Conservation (phyloP, 1,140 invertebrate genomes). For the Aphelinus certus region DNA sequence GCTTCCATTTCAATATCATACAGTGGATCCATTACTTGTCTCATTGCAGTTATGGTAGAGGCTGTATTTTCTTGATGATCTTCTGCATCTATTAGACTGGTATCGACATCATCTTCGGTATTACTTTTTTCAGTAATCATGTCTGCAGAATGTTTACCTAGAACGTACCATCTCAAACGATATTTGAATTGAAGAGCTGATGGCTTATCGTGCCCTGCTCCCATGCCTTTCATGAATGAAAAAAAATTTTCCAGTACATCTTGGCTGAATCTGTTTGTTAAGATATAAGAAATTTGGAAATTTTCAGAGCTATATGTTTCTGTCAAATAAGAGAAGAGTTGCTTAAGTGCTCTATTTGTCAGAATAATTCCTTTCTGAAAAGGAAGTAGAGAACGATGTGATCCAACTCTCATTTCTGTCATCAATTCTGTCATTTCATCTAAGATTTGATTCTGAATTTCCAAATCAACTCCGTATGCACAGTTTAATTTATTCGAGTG, state of each 20-base stretch:
- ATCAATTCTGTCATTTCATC: neutral
- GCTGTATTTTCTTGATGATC: too few relatives aligned
- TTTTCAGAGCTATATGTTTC: conserved; percentile 4
- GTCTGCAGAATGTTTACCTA: conserved; percentile 38
- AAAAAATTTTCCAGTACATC: conserved; percentile 1
- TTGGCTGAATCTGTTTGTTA: neutral
- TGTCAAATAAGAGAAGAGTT: neutral
- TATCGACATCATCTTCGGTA: conserved; percentile 1
- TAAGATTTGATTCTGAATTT: neutral
- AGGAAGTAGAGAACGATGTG: neutral
- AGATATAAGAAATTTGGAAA: neutral
- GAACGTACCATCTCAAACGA: conserved; percentile 40
- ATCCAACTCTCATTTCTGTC: neutral
- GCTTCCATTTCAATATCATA: too few relatives aligned
- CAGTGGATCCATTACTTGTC: too few relatives aligned
- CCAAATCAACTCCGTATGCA: neutral
- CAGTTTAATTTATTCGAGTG: neutral
- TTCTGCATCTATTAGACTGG: too few relatives aligned
- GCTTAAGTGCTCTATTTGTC: neutral
- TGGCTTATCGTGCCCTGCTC: conserved; percentile 40
- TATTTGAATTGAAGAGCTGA: conserved; percentile 38
- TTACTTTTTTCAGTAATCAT: conserved; percentile 41
- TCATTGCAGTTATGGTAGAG: too few relatives aligned
- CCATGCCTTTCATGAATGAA: conserved; percentile 18
- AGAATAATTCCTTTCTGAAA: neutral